phyloP scores from a whole-genome alignment of 2,797 vertebrate genomes.

The Natrix natrix region DNA sequence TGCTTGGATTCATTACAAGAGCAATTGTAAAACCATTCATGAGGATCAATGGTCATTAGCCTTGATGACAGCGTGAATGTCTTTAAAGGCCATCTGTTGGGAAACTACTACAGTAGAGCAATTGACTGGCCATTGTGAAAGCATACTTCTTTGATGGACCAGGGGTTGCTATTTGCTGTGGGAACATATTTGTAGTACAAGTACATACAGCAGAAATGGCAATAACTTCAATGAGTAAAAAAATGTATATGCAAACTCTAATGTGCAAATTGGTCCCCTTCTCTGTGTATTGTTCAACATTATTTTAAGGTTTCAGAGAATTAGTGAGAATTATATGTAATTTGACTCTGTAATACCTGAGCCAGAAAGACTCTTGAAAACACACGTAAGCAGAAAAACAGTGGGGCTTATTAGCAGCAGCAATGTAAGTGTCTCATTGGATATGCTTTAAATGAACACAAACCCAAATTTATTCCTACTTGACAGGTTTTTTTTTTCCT shows the following conservation, averaged over 20 bases:
- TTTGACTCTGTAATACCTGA: slow-evolving; percentile 31
- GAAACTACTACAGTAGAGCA: not conserved
- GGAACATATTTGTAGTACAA: not conserved
- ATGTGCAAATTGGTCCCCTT: not conserved
- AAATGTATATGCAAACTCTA: not conserved
- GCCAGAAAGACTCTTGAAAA: slow-evolving; percentile 34
- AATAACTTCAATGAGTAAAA: not conserved
- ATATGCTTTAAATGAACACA: not conserved
- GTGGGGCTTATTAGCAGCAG: not conserved
- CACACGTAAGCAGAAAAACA: slow-evolving; percentile 33
- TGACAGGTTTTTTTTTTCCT: not conserved
- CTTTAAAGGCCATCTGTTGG: not conserved
- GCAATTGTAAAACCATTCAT: not conserved
- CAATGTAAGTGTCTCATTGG: not conserved
- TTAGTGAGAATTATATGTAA: slow-evolving; percentile 41
- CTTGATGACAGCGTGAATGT: not conserved
- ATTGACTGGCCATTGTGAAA: not conserved
- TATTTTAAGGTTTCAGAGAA: slow-evolving; percentile 5
- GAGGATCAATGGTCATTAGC: not conserved
- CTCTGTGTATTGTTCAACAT: not conserved
- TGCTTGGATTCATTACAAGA: not conserved
- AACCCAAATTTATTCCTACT: not conserved
- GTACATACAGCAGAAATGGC: not conserved
- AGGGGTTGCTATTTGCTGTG: not conserved
- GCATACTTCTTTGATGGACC: not conserved